These are phyloP conservation scores for Agrotis ipsilon DNA, from an alignment of 2,888 invertebrate genomes.

Conservation along the genomic window DNA sequence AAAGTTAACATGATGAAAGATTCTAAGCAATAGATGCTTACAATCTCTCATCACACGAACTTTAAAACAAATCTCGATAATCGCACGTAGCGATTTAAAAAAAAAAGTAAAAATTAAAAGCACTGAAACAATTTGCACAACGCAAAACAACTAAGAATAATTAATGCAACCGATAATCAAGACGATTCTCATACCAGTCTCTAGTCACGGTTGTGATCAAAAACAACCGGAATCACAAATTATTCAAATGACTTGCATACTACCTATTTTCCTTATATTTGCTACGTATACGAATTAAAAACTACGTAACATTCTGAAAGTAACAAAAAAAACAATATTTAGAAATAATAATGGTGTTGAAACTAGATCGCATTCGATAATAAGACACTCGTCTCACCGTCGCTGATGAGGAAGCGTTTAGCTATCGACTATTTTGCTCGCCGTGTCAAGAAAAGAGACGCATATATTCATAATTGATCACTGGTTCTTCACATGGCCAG, in stretches of 20 bases:
- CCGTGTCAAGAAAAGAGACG: too few species aligned
- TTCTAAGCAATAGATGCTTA: not conserved
- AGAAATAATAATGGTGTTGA: constrained; percentile 29
- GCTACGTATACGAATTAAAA: constrained; percentile 38
- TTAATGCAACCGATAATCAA: constrained; percentile 23
- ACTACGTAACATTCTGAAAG: constrained; percentile 40
- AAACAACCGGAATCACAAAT: constrained; percentile 56
- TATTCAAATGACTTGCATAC: constrained; percentile 51
- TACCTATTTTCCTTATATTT: constrained; percentile 10
- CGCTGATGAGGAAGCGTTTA: too few species aligned
- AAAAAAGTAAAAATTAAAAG: constrained; percentile 1
- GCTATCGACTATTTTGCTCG: too few species aligned
- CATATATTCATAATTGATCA: too few species aligned
- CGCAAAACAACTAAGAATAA: constrained; percentile 37
- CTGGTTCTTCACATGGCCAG: too few species aligned
- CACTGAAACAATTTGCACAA: not conserved
- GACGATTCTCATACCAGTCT: constrained; percentile 33
- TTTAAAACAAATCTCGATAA: not conserved
- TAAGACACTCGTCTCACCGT: not conserved
- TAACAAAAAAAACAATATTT: constrained; percentile 31
- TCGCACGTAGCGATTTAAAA: not conserved
- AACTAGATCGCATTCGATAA: constrained; percentile 30
- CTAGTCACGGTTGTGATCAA: constrained; percentile 51
- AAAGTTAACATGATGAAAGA: too few species aligned
- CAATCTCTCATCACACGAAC: constrained; percentile 9